phyloP scores from a whole-genome alignment of 1,140 invertebrate species.

The Ceratosolen solmsi region DNA sequence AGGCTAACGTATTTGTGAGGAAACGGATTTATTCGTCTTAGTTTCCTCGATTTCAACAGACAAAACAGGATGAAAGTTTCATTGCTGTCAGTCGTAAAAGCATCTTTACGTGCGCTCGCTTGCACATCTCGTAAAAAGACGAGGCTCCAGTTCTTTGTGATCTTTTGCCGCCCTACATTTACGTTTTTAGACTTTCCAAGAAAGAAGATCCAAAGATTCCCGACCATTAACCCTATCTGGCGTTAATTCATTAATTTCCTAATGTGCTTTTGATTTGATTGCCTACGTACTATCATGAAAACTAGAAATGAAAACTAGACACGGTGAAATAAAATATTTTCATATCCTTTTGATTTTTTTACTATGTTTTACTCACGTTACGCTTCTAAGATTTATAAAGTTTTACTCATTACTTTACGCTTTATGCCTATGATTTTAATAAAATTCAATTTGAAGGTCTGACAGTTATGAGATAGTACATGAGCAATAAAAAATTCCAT shows the following conservation, averaged over 20 bases:
- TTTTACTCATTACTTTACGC: too few species aligned
- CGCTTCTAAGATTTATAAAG: too few species aligned
- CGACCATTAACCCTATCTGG: too few species aligned
- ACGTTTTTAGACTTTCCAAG: conserved; percentile 24
- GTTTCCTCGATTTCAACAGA: conserved; percentile 38
- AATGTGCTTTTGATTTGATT: not conserved
- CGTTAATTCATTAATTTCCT: conserved; percentile 4
- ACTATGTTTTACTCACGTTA: too few species aligned
- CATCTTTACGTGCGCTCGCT: conserved; percentile 52
- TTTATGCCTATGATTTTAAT: too few species aligned
- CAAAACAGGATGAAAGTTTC: conserved; percentile 56
- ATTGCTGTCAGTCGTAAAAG: conserved; percentile 57
- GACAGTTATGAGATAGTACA: too few species aligned
- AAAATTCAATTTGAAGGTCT: too few species aligned
- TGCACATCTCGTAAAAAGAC: conserved; percentile 56
- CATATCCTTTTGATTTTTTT: too few species aligned
- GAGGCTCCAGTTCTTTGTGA: conserved; percentile 27
- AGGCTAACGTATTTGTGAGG: conserved; percentile 70
- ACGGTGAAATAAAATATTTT: not conserved
- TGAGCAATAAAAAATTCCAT: too few species aligned
- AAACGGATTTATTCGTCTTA: conserved; percentile 35
- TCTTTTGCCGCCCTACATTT: not conserved
- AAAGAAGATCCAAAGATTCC: not conserved
- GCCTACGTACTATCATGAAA: too few species aligned
- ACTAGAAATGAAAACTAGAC: not conserved